These are phyloP conservation scores for Macaca mulatta DNA, from an alignment of 2,113 vertebrate species.

Conservation along the genomic window DNA sequence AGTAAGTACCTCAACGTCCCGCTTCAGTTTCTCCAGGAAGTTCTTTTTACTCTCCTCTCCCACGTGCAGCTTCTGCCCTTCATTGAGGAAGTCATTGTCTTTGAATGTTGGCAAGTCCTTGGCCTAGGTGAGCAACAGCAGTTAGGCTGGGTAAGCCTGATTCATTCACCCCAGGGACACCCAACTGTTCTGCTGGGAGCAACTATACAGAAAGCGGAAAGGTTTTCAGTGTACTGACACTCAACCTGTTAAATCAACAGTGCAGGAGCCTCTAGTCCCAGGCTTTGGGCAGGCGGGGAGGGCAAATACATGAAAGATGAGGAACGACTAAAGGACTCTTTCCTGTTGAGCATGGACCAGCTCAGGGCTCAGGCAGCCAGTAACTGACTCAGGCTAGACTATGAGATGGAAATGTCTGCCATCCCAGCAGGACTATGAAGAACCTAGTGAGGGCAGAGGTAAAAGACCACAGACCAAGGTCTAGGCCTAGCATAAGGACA, in stretches of 20 bases:
- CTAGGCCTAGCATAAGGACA: background rate
- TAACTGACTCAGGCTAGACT: too few relatives aligned
- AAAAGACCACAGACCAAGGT: background rate
- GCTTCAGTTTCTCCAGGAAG: slow-evolving; percentile 95
- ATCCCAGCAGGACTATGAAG: background rate
- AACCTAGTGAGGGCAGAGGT: background rate
- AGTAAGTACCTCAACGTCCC: slow-evolving; percentile 93
- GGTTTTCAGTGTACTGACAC: background rate
- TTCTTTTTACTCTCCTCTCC: slow-evolving; percentile 97
- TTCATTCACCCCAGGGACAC: background rate
- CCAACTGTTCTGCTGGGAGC: background rate
- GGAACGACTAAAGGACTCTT: background rate
- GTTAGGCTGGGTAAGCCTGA: background rate
- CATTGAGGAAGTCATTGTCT: slow-evolving; percentile 97
- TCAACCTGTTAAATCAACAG: background rate
- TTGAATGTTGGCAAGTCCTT: slow-evolving; percentile 98
- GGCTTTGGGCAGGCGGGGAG: background rate
- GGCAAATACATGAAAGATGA: background rate
- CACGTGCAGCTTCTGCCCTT: slow-evolving; percentile 94
- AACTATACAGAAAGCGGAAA: too few relatives aligned
- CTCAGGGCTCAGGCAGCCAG: background rate
- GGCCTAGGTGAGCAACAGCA: slow-evolving; percentile 84
- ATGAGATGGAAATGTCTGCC: background rate
- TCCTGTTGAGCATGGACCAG: background rate
- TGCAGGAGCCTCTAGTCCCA: background rate